These are phyloP conservation scores for Drosophila picticornis DNA, from an alignment of 2,888 invertebrate genomes.

Conservation along the genomic window DNA sequence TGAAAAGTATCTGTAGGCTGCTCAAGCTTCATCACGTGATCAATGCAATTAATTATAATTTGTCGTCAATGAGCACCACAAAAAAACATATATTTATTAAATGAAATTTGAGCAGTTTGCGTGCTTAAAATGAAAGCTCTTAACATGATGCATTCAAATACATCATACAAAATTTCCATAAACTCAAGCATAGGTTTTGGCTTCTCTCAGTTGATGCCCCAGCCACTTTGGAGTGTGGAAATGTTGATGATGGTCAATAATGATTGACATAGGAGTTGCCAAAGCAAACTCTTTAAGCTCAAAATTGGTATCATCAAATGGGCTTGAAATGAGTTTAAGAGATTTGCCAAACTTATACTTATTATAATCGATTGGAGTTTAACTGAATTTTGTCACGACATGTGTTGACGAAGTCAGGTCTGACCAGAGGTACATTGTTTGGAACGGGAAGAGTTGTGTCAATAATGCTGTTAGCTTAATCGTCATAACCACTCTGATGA, in stretches of 20 bases:
- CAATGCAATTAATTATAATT: conserved; percentile 82
- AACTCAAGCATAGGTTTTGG: conserved; percentile 6
- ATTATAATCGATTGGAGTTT: conserved; percentile 2
- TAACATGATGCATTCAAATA: conserved; percentile 17
- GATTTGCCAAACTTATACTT: conserved; percentile 11
- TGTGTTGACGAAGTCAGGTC: background rate
- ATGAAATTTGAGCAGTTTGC: conserved; percentile 31
- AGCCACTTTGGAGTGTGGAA: conserved; percentile 62
- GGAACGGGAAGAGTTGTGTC: background rate
- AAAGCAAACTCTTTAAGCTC: conserved; percentile 52
- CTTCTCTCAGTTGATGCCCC: background rate
- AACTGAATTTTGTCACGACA: background rate
- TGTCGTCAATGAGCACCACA: conserved; percentile 72
- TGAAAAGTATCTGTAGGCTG: conserved; percentile 77
- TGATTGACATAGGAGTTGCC: conserved; percentile 43
- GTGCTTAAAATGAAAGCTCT: conserved; percentile 32
- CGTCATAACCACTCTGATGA: background rate
- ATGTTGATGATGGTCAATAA: conserved; percentile 70
- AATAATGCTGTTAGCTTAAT: background rate
- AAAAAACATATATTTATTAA: conserved; percentile 8
- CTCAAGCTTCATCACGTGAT: conserved; percentile 80
- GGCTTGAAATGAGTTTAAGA: background rate
- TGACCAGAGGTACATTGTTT: background rate
- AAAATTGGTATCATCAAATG: conserved; percentile 47
- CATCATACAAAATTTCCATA: conserved; percentile 14